phyloP scores from a whole-genome alignment of 2,888 invertebrate genomes.

The Drosophila formosana region DNA sequence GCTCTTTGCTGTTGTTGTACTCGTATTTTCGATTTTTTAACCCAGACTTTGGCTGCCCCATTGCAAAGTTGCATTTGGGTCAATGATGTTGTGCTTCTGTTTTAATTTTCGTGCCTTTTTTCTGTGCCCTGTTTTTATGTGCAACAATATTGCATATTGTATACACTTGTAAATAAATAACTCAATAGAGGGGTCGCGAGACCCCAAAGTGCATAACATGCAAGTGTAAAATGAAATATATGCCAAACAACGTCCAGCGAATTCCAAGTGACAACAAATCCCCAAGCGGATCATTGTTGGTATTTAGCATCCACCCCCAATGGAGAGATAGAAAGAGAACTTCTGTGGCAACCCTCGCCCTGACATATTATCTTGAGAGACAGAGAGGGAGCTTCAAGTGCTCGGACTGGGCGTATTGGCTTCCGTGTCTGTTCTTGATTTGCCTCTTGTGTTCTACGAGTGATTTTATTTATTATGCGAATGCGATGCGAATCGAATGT shows the following conservation, averaged over 20 bases:
- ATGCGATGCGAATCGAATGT: not conserved
- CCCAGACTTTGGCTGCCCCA: conserved; percentile 32
- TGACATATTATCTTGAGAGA: not conserved
- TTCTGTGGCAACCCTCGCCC: too few relatives aligned
- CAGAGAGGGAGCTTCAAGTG: conserved; percentile 14
- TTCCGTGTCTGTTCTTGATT: conserved; percentile 52
- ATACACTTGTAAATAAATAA: conserved; percentile 51
- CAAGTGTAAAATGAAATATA: conserved; percentile 28
- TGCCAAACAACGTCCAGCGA: conserved; percentile 16
- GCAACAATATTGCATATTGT: conserved; percentile 55
- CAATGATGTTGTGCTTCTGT: conserved; percentile 60
- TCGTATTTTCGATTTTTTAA: not conserved
- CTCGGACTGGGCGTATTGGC: conserved; percentile 23
- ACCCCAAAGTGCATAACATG: conserved; percentile 22
- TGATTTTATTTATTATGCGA: conserved; percentile 52
- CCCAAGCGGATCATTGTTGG: conserved; percentile 16
- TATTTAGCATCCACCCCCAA: conserved; percentile 6
- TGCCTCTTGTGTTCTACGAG: conserved; percentile 46
- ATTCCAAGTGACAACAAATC: conserved; percentile 27
- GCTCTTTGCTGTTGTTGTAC: conserved; percentile 4
- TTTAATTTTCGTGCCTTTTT: conserved; percentile 32
- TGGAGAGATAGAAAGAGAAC: not conserved
- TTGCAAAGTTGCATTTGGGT: conserved; percentile 56
- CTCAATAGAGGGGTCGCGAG: conserved; percentile 43
- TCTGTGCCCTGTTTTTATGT: conserved; percentile 12